Evolutionary conservation across 2,113 vertebrate species (phyloP).

Genomic region (Physeter macrocephalus): DNA sequence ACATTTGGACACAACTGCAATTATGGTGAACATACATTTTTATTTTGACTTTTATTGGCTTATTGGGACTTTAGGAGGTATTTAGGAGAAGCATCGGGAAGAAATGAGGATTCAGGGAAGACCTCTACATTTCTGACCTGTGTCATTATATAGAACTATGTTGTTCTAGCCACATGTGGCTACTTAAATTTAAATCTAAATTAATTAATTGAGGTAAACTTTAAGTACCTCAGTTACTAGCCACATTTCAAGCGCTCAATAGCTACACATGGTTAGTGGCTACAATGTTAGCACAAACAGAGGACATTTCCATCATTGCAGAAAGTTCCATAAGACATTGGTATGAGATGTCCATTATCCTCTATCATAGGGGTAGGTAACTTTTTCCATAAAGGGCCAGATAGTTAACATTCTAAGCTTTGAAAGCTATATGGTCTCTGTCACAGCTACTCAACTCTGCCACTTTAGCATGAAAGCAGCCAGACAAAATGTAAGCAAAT

Average conservation of each 20-base stretch:
- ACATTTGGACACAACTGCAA: not conserved
- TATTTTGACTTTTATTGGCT: constrained; percentile 3
- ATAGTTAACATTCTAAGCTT: not conserved
- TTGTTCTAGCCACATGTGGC: not conserved
- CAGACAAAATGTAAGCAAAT: not conserved
- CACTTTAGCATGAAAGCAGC: not conserved
- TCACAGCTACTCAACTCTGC: not conserved
- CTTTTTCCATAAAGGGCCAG: not conserved
- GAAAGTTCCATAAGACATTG: not conserved
- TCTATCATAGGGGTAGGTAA: not conserved
- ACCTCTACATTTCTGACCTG: not conserved
- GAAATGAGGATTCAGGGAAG: not conserved
- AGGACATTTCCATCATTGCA: not conserved
- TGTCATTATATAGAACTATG: not conserved
- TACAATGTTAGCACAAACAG: not conserved
- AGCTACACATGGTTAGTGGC: not conserved
- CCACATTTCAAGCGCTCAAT: not conserved
- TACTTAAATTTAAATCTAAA: not conserved
- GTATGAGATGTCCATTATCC: not conserved
- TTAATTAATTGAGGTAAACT: not conserved
- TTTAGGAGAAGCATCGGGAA: not conserved
- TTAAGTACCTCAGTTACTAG: not conserved
- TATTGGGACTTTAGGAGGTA: not conserved
- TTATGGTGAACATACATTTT: not conserved
- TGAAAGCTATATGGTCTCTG: not conserved